Base-by-base conservation (phyloP, 2,888 invertebrate species). In the Periphyllus acericola region DNA sequence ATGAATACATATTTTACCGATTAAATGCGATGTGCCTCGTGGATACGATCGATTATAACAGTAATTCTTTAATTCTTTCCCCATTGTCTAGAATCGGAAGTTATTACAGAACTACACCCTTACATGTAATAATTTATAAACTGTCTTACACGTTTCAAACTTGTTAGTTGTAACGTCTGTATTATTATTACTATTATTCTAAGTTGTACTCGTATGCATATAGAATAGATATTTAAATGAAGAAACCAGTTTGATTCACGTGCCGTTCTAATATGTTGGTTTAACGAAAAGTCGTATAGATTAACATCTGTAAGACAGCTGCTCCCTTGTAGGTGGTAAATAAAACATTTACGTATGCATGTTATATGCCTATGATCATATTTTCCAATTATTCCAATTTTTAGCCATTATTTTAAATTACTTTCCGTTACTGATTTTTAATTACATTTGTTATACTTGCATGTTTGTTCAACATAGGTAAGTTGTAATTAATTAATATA, bases 201-300 rank as follows among this genome's bases (percentile, higher is more conserved):
- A 60, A 60, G 60, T 60, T 25, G 17, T 71, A 9, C 17, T 17
- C 14, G 29, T 71, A 4, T 74, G 40, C 21, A 74, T 25, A 25
- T 25, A 9, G 17, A n/a, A 14, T 46, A 5, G n/a, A 29, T 46
- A 46, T 76, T 21, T 71, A 46, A 81, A 68, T 68, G 29, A 40
- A 68, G n/a, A 81, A 81, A 81, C 81, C 81, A 71, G 81, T 81
- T 81, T 68, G 68, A 81, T 68, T 71, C n/a, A 66, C 81, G 29
- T 46, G 11, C 25, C 14, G 68, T 81, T 36, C 14, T 60, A 46
- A 71, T 46, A 46, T 6, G 81, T 32, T 46, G 25, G 5, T 25
- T 74, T 66, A 80, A 71, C 68, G 21, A 81, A 71, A 14, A 32
- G 6, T 25, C 21, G 9, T 29, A 2, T n/a, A 68, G 68, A 81